phyloP scores from a whole-genome alignment of 1,140 invertebrate species.

The Spodoptera litura region DNA sequence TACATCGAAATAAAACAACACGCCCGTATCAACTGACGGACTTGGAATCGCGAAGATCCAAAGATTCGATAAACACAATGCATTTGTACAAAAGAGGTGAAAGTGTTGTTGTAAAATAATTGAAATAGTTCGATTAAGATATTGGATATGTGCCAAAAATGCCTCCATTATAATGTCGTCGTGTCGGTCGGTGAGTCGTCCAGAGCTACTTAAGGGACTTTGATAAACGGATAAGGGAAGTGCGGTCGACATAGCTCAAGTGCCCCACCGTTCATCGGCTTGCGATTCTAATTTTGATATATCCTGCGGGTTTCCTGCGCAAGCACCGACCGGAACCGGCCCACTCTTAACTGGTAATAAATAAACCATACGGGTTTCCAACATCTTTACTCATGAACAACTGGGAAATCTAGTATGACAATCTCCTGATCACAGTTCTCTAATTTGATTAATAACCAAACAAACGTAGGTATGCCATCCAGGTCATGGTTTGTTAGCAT shows the following conservation, averaged over 20 bases:
- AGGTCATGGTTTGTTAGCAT: no score
- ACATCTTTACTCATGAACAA: slow-evolving; percentile 29
- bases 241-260: slow-evolving; percentile 66
- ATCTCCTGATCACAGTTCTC: neutral
- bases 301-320: slow-evolving; percentile 68
- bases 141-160: no score
- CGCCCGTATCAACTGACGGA: slow-evolving; percentile 56
- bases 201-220: slow-evolving; percentile 47
- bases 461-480: no score
- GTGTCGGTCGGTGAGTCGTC: no score
- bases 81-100: slow-evolving; percentile 32
- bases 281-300: slow-evolving; percentile 72
- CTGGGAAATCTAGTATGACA: slow-evolving; percentile 5
- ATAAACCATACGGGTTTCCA: slow-evolving; percentile 55
- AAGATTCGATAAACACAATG: slow-evolving; percentile 41
- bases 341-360: slow-evolving; percentile 57
- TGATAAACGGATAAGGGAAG: slow-evolving; percentile 70
- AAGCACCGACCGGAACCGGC: slow-evolving; percentile 58
- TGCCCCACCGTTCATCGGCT: slow-evolving; percentile 63
- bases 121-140: no score
- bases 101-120: neutral
- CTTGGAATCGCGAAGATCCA: slow-evolving; percentile 49
- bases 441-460: no score
- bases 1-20: slow-evolving; percentile 76
- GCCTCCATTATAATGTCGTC: no score